These are phyloP conservation scores for Ichneumoninae sp. DNA, from an alignment of 2,888 invertebrate species.

Conservation along the genomic window DNA sequence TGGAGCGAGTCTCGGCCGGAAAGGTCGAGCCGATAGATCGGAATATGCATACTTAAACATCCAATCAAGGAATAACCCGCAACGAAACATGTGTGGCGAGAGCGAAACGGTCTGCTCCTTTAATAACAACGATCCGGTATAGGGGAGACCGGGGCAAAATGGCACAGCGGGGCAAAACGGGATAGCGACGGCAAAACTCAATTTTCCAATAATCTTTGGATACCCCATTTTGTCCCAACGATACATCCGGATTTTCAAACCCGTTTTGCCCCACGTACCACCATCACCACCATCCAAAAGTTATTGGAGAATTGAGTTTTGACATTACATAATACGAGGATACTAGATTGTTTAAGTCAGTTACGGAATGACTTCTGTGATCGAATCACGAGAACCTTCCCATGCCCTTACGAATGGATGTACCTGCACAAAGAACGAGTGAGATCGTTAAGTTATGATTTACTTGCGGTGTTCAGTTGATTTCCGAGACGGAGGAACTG, in stretches of 20 bases:
- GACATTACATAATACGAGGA: background rate
- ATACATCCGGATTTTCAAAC: no score
- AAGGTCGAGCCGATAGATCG: slow-evolving; percentile 5
- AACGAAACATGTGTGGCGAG: background rate
- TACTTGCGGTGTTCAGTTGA: background rate
- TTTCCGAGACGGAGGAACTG: background rate
- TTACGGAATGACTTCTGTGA: slow-evolving; percentile 18
- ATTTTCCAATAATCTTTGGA: no score
- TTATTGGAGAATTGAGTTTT: no score
- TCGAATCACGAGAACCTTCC: slow-evolving; percentile 6
- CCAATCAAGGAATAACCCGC: slow-evolving; percentile 23
- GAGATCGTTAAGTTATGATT: slow-evolving; percentile 43
- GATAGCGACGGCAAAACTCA: no score
- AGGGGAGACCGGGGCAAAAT: background rate
- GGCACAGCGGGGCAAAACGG: no score
- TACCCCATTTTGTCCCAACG: no score
- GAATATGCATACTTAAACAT: slow-evolving; percentile 6
- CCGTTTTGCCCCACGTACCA: no score
- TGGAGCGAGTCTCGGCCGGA: background rate
- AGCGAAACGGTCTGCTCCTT: background rate
- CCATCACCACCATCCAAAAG: no score
- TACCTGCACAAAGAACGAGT: slow-evolving; percentile 1
- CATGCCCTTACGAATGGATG: background rate
- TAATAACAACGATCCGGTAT: slow-evolving; percentile 11
- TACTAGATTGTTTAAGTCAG: slow-evolving; percentile 12